These are phyloP conservation scores for Protaetia brevitarsis DNA, from an alignment of 1,140 invertebrate species.

Conservation along the genomic window DNA sequence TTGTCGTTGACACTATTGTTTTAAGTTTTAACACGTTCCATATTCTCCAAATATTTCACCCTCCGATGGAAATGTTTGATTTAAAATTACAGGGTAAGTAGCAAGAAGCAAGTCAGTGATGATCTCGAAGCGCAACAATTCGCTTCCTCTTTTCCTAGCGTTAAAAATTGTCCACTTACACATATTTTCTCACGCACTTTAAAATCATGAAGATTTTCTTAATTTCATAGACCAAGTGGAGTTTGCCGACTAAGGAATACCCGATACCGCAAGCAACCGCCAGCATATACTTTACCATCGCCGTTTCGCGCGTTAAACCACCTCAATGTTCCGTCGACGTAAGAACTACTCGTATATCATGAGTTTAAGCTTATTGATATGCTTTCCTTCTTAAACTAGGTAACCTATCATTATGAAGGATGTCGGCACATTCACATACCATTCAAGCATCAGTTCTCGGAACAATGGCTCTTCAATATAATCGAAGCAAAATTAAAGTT, in stretches of 20 bases:
- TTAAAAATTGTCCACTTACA: no score
- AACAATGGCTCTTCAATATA: slow-evolving; percentile 31
- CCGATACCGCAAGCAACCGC: slow-evolving; percentile 39
- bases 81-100: no score
- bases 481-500: slow-evolving; percentile 34
- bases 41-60: no score
- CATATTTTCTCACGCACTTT: no score
- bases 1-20: no score
- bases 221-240: slow-evolving; percentile 38
- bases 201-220: no score
- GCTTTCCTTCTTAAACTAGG: slow-evolving; percentile 8
- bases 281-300: slow-evolving; percentile 35
- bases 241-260: slow-evolving; percentile 35
- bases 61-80: no score
- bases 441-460: slow-evolving; percentile 25
- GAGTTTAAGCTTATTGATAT: not conserved
- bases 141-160: no score
- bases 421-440: slow-evolving; percentile 21
- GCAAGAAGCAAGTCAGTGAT: no score
- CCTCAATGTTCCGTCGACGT: slow-evolving; percentile 30
- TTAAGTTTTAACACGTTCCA: no score
- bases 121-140: no score
- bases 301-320: slow-evolving; percentile 35
- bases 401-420: slow-evolving; percentile 30
- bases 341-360: not conserved